A percentile compares a stretch with the other conserved stretches of the same genome.
phyloP scores from a whole-genome alignment of 2,113 vertebrate genomes.

The Acrocephalus kingi region DNA sequence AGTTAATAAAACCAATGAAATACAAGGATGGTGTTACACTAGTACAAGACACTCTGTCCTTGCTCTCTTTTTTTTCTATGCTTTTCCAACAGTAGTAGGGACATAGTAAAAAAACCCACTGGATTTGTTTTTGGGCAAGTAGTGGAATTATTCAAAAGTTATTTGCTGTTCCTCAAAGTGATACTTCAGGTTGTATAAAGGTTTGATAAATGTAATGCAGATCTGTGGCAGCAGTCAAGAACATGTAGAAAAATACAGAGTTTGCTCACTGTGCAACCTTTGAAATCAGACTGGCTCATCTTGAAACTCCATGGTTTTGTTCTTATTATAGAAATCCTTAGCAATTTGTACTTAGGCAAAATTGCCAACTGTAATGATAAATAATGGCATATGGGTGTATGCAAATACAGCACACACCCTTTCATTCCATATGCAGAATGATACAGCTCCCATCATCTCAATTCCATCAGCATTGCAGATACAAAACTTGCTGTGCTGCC shows the following conservation, averaged over 20 bases:
- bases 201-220: not conserved
- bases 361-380: not conserved
- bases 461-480: not conserved
- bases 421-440: not conserved
- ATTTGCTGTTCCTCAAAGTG: not conserved
- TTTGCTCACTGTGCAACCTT: not conserved
- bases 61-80: not conserved
- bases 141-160: not conserved
- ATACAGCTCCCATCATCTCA: not conserved
- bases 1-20: not conserved
- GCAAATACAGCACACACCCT: not conserved
- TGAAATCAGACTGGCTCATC: not conserved
- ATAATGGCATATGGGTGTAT: not conserved
- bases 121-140: not conserved
- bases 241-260: not conserved
- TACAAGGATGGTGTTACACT: too few species aligned
- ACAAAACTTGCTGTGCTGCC: not conserved
- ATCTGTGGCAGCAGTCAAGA: not conserved
- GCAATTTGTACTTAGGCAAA: not conserved
- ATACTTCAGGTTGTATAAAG: not conserved
- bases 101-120: rapidly evolving
- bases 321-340: not conserved
- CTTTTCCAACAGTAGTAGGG: not conserved
- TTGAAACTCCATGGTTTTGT: not conserved
- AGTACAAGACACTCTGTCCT: not conserved